Base-by-base conservation (phyloP, 37 sponge, comb jelly and placozoan species). In the Tethya wilhelma region DNA sequence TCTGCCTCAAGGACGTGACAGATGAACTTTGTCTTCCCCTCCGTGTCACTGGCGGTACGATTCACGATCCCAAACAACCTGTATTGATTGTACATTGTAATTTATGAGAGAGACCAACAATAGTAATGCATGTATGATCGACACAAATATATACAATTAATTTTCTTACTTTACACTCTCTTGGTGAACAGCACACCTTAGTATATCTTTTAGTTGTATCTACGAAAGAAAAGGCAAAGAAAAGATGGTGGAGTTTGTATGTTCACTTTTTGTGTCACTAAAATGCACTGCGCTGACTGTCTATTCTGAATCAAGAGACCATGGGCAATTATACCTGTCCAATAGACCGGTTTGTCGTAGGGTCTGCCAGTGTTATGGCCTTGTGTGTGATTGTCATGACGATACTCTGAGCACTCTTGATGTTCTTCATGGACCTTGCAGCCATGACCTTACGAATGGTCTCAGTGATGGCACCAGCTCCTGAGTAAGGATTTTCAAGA, bases 1-100 rank as follows among this genome's bases (percentile, higher is more conserved):
- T 89, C 82, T 17, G 82, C 74, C 59, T 93, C 89, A 73, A 88
- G 79, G 55, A 93, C 85, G 56, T 83, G 80, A 63, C 93, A 93
- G 31, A 80, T 45, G 39, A 63, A 60, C 36, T 67, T 85, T 4
- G 46, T 33, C 57, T 59, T 77, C 56, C 36, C 56, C 1, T 56
- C 75, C 2, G 1, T 1, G 1, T 74, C 69, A 19, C n/a, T 33
- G 1, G 9, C 25, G 25, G 73, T 30, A 3, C 57, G 74, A 38
- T 45, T 65, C 5, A 88, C 75, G 56, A 93, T 59, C 17, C 93
- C 93, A 88, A 93, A 75, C 63, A 93, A 37, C 59, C 93, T 93
- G 38, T 56, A 49, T 25, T 25, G 8, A 67, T n/a, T n/a, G 23
- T 7, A 62, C 28, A 58, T 11, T 37, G 40, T 8, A 67, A 67